Evolutionary conservation across 2,888 invertebrate genomes (phyloP).

Genomic region (Camponotus fellah): DNA sequence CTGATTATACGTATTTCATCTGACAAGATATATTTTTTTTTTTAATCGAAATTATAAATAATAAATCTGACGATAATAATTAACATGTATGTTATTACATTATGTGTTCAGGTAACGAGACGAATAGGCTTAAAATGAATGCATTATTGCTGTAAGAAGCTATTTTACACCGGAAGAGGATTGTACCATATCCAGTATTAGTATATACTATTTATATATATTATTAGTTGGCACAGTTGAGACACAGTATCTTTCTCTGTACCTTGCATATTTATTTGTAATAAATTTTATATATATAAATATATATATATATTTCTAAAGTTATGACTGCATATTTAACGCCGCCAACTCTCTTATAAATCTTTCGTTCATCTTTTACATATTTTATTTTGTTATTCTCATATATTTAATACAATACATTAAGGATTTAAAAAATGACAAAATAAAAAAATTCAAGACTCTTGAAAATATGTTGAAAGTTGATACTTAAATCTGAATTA

Average conservation of each 20-base stretch:
- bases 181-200: constrained; percentile 70
- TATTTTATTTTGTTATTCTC: not conserved
- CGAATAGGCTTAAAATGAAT: constrained; percentile 41
- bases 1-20: not conserved
- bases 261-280: constrained; percentile 70
- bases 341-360: not conserved
- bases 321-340: not conserved
- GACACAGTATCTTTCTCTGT: not conserved
- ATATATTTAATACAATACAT: not conserved
- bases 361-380: not conserved
- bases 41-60: not conserved
- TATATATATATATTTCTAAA: constrained; percentile 35
- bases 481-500: not conserved
- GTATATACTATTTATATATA: constrained; percentile 62
- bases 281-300: constrained; percentile 66
- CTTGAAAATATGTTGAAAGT: not conserved
- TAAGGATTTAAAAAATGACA: not conserved
- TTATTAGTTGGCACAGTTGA: constrained; percentile 63
- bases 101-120: constrained; percentile 56
- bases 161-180: constrained; percentile 61
- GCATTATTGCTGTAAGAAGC: not conserved
- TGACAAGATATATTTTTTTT: not conserved
- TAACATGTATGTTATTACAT: constrained; percentile 55
- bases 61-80: constrained; percentile 44
- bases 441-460: not conserved